Base-by-base conservation (phyloP, 2,888 invertebrate genomes). In the Napeogenes inachia region DNA sequence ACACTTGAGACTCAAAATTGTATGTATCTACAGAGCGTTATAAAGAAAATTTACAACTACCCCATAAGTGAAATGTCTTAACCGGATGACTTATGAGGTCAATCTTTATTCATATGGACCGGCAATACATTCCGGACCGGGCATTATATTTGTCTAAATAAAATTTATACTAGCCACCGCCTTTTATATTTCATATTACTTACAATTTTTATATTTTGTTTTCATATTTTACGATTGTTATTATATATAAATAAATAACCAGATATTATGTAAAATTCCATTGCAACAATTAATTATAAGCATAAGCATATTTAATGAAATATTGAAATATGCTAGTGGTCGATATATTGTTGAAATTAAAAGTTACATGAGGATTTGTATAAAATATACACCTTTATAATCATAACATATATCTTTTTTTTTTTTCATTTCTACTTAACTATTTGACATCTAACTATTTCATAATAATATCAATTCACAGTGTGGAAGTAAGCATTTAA, bases 1-100 rank as follows among this genome's bases (percentile, higher is more conserved):
- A 2, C 1, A 4, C 2, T 13, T 64, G 63, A 46, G 64, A 60
- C 62, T 62, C 13, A 63, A 68, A 66, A 45, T 65, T 46, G 46
- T 30, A 6, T 50, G 13, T 13, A 13, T 32, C 4, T 2, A 38
- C 3, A 33, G 30, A 62, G 59, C 64, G 50, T 50, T 68, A 71
- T 68, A 77, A 74, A 77, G 73, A 70, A 80, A 82, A 85, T 85
- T 83, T 85, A 84, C 80, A 82, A 79, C 81, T 81, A 80, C 78
- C 80, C 71, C 83, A 82, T 83, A 83, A 84, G 84, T 82, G 79
- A 80, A 80, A 81, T 72, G 82, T 82, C 82, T 80, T 76, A 75
- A 72, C 77, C 73, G 73, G 75, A 79, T 85, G 84, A 85, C 74
- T 80, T 80, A 85, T 82, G 82, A 70, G 78, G 75, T 75, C 79